These are phyloP conservation scores for Garrulus glandarius DNA, from an alignment of 2,797 vertebrate genomes.

Conservation along the genomic window DNA sequence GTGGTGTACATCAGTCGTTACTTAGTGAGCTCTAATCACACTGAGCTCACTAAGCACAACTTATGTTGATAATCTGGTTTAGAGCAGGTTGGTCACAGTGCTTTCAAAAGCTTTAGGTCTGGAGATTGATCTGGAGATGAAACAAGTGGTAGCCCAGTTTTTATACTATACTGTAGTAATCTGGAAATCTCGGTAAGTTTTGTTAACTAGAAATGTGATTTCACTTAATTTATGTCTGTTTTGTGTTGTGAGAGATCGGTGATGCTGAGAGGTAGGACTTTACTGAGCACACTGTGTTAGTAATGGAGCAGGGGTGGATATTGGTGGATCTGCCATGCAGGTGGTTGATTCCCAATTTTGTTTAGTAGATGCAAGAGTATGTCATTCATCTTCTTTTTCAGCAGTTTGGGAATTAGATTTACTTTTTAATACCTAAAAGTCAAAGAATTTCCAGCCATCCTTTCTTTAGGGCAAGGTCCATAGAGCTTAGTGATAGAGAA, in stretches of 20 bases:
- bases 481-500: not conserved
- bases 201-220: not conserved
- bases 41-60: not conserved
- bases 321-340: not conserved
- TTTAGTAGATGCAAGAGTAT: not conserved
- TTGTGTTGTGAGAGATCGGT: not conserved
- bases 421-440: not conserved
- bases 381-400: not conserved
- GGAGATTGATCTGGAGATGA: not conserved
- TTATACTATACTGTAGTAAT: not conserved
- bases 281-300: fast-evolving
- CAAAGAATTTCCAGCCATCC: not conserved
- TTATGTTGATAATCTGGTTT: not conserved
- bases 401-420: not conserved
- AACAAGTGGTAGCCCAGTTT: not conserved
- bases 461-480: not conserved
- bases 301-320: not conserved
- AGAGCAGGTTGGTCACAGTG: not conserved
- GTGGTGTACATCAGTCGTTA: not conserved
- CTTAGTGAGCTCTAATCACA: not conserved
- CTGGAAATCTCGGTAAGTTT: not conserved
- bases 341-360: not conserved
- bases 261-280: not conserved
- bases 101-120: not conserved
- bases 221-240: not conserved